A percentile compares a stretch with the other conserved stretches of the same genome.
Conservation (phyloP, 2,888 invertebrate species). For the Petrolisthes cinctipes region DNA sequence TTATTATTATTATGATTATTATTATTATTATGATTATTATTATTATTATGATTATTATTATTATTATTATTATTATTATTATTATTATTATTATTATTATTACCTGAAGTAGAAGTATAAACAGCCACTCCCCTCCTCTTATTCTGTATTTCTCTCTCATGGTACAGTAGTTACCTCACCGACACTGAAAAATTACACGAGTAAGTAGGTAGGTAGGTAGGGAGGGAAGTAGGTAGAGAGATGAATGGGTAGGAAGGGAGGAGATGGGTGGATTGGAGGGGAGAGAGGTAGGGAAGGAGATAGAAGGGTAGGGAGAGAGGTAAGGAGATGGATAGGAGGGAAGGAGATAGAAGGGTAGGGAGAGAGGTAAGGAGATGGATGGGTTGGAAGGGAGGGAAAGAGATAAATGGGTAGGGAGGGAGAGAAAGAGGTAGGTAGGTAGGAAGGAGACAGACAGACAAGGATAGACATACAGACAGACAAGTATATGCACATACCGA, state of each 20-base stretch:
- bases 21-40: background rate
- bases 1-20: background rate
- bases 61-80: background rate
- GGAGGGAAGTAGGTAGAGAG: background rate
- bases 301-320: background rate
- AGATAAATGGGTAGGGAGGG: background rate
- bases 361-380: background rate
- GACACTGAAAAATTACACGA: no score
- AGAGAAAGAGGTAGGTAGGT: background rate
- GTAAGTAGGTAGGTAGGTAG: no score
- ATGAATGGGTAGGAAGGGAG: no score
- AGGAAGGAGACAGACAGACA: background rate
- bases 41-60: background rate
- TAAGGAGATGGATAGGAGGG: background rate
- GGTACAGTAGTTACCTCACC: no score
- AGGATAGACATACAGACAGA: background rate
- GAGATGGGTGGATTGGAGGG: background rate
- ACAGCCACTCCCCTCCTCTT: no score
- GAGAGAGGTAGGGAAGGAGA: background rate
- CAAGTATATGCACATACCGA: no score
- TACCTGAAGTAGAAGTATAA: no score
- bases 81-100: background rate
- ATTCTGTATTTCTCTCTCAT: no score
- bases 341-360: background rate
- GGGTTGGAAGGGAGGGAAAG: background rate